Evolutionary conservation across 2,797 vertebrate genomes (phyloP), one percentile per base, ranked within the genome.

Genomic region (Gobionotothen gibberifrons): DNA sequence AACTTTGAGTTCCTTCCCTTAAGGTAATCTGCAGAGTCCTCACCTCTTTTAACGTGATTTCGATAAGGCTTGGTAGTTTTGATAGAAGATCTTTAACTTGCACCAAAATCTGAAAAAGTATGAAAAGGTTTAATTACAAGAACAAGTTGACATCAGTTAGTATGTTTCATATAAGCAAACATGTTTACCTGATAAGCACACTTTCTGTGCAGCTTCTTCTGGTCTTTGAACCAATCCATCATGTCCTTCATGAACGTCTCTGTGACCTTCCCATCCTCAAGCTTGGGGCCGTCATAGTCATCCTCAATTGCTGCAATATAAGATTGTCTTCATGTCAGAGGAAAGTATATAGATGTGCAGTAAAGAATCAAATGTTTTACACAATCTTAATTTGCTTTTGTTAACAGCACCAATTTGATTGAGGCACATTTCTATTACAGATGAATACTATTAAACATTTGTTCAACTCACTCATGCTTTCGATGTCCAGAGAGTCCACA

Each of bases 141-240:
- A 26, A 26, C 26, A 26, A 26, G 26, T 26, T 26, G 4, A 26
- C 26, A 26, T 26, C 4, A 42, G 9, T 16, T 0, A 12, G 11
- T 36, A 0, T 12, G 9, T 12, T 57, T 21, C 16, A 56, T 6
- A 12, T 10, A 10, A 73, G 8, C 22, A 4, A n/a, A 22, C 9
- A 0, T 3, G 1, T 7, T 84, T 83, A 98, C 97, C 97, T 99
- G 97, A 87, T 98, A 98, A 80, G 96, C 97, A 72, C 96, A 99
- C 73, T 99, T 99, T 86, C 97, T 94, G 89, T 99, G 97, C 55
- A 99, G 92, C 40, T 98, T 98, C 86, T 98, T 98, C 91, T 99
- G 96, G 4, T 97, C 97, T 81, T 96, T 95, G 85, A 98, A 98
- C 97, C 97, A 98, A 6, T 96, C 95, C 96, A 99, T 98, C 85